These are phyloP conservation scores for Bubo bubo DNA, from an alignment of 2,113 vertebrate species.

Conservation along the genomic window DNA sequence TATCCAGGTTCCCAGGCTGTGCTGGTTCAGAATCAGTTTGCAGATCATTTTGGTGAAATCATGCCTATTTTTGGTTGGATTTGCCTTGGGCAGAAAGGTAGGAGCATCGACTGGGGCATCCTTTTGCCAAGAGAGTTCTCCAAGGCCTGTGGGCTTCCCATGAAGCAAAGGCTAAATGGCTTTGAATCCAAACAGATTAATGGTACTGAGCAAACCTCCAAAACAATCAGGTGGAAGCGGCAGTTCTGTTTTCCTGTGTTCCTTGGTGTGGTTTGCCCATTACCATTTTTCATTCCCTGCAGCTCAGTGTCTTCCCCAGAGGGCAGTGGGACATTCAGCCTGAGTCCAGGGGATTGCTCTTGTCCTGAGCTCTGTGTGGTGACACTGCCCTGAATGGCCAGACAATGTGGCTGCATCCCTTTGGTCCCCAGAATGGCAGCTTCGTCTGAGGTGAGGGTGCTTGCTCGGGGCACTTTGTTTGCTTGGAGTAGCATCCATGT, in stretches of 20 bases:
- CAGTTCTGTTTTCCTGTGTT: background rate
- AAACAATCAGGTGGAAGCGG: background rate
- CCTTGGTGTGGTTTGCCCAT: background rate
- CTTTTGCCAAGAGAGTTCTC: background rate
- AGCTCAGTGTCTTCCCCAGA: background rate
- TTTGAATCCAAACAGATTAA: background rate
- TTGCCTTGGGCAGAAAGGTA: background rate
- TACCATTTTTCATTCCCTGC: background rate
- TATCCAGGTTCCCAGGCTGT: background rate
- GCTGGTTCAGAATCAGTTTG: background rate
- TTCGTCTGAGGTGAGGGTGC: accelerated
- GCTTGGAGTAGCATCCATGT: background rate
- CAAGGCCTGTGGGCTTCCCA: background rate
- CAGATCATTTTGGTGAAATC: background rate
- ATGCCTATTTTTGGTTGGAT: background rate
- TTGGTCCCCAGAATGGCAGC: background rate
- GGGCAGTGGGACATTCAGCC: background rate
- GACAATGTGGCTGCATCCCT: background rate
- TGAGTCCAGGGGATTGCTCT: background rate
- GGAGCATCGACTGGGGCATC: background rate
- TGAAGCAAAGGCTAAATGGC: background rate
- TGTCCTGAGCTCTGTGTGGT: background rate
- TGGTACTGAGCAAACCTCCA: background rate
- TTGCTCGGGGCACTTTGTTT: background rate
- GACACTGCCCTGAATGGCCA: background rate